phyloP scores from a whole-genome alignment of 2,888 invertebrate species.

The Cremastobaeus sp. region DNA sequence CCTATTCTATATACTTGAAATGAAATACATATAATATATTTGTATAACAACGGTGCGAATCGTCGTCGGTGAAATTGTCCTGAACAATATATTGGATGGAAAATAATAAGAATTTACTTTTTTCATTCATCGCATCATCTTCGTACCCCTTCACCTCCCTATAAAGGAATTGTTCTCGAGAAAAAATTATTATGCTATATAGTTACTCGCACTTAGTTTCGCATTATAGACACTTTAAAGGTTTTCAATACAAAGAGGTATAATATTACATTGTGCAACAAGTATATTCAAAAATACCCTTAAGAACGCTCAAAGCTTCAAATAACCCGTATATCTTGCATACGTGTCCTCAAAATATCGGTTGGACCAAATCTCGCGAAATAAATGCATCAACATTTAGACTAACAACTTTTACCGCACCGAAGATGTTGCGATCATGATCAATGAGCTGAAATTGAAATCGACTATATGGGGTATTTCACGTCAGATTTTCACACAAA shows the following conservation, averaged over 20 bases:
- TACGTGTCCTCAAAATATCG: constrained; percentile 74
- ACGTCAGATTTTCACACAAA: too few relatives aligned
- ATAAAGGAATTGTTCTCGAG: constrained; percentile 70
- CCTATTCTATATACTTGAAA: not conserved
- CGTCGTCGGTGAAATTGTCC: constrained; percentile 7
- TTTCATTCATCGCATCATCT: constrained; percentile 22
- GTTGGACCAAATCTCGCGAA: constrained; percentile 62
- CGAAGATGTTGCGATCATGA: too few relatives aligned
- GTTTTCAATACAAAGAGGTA: constrained; percentile 68
- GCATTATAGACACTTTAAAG: constrained; percentile 72
- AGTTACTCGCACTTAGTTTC: constrained; percentile 71
- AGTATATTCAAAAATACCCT: constrained; percentile 76
- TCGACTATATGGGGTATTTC: too few relatives aligned
- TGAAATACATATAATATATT: not conserved
- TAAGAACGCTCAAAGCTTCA: constrained; percentile 73
- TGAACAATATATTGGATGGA: not conserved
- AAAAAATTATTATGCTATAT: constrained; percentile 69
- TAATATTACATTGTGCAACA: constrained; percentile 78
- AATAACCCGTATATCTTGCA: constrained; percentile 76
- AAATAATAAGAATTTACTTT: constrained; percentile 26
- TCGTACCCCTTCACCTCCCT: constrained; percentile 27
- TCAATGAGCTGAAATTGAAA: too few relatives aligned
- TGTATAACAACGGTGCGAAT: constrained; percentile 12
- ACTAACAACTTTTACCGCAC: constrained; percentile 2
- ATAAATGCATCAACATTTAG: constrained; percentile 47